A percentile compares a stretch with the other conserved stretches of the same genome.
These are phyloP conservation scores for Troides oblongomaculatus DNA, from an alignment of 2,888 invertebrate genomes.

Conservation along the genomic window DNA sequence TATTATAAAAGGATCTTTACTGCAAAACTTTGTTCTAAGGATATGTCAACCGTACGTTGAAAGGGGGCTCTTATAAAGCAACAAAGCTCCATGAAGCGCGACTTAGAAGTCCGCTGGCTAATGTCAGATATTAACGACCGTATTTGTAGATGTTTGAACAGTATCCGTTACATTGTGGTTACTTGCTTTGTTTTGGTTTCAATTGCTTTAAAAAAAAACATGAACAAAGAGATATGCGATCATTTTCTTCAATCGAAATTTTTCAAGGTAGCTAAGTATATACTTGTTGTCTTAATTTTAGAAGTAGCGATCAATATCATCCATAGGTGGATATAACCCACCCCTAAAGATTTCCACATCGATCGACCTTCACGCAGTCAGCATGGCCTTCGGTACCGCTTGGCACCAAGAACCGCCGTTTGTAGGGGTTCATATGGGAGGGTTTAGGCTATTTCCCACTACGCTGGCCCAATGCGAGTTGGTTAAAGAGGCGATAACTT, in stretches of 20 bases:
- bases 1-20: background rate
- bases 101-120: conserved; percentile 23
- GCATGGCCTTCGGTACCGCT: too few relatives aligned
- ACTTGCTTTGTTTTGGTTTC: conserved; percentile 2
- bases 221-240: background rate
- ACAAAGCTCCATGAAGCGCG: conserved; percentile 31
- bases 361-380: too few relatives aligned
- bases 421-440: too few relatives aligned
- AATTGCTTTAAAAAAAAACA: background rate
- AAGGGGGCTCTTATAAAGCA: conserved; percentile 37
- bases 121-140: conserved; percentile 32
- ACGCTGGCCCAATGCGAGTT: too few relatives aligned
- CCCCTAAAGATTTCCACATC: too few relatives aligned
- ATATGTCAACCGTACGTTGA: conserved; percentile 32
- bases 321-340: too few relatives aligned
- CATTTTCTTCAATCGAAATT: too few relatives aligned
- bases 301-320: too few relatives aligned
- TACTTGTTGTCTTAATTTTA: too few relatives aligned
- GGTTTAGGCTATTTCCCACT: too few relatives aligned
- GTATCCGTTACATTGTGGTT: conserved; percentile 15
- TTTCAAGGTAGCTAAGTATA: too few relatives aligned
- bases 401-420: too few relatives aligned
- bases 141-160: conserved; percentile 23
- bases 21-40: conserved; percentile 13
- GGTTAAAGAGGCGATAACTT: background rate